These are phyloP conservation scores for Drosophila funebris DNA, from an alignment of 1,140 invertebrate genomes.

Conservation along the genomic window DNA sequence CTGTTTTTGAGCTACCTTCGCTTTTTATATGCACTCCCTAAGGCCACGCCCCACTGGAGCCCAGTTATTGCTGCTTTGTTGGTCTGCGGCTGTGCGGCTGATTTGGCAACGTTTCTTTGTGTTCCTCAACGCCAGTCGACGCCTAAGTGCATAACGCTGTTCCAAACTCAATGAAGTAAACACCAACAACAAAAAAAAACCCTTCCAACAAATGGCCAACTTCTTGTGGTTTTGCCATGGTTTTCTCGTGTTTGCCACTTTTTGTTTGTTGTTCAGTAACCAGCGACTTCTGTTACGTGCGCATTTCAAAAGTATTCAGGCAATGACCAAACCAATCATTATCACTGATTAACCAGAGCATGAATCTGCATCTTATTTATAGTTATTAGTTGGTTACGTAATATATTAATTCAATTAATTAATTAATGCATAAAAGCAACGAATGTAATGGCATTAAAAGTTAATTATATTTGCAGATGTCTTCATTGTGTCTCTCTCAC, in stretches of 20 bases:
- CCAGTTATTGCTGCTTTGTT: slow-evolving; percentile 39
- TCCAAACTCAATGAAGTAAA: slow-evolving; percentile 15
- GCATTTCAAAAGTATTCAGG: slow-evolving; percentile 25
- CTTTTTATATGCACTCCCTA: slow-evolving; percentile 57
- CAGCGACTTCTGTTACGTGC: slow-evolving; percentile 53
- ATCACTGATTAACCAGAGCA: slow-evolving; percentile 7
- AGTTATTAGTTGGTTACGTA: not conserved
- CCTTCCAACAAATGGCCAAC: slow-evolving; percentile 66
- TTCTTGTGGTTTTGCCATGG: slow-evolving; percentile 61
- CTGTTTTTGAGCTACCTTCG: slow-evolving; percentile 30
- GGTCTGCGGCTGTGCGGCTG: slow-evolving; percentile 62
- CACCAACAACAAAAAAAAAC: slow-evolving; percentile 43
- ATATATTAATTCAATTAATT: slow-evolving; percentile 3
- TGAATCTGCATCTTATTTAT: not conserved
- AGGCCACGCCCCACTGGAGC: slow-evolving; percentile 45
- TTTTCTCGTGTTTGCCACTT: slow-evolving; percentile 29
- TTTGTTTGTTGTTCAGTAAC: slow-evolving; percentile 29
- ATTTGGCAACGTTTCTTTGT: slow-evolving; percentile 72
- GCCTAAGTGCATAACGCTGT: slow-evolving; percentile 76
- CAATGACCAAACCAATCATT: slow-evolving; percentile 11
- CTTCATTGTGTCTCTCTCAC: no score
- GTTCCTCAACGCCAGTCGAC: slow-evolving; percentile 4
- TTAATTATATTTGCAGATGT: no score
- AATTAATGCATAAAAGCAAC: not conserved
- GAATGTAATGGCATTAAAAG: no score